Evolutionary conservation across 2,113 vertebrate species (phyloP), one percentile per base, ranked within the genome.

Genomic region (Pterophyllum scalare): DNA sequence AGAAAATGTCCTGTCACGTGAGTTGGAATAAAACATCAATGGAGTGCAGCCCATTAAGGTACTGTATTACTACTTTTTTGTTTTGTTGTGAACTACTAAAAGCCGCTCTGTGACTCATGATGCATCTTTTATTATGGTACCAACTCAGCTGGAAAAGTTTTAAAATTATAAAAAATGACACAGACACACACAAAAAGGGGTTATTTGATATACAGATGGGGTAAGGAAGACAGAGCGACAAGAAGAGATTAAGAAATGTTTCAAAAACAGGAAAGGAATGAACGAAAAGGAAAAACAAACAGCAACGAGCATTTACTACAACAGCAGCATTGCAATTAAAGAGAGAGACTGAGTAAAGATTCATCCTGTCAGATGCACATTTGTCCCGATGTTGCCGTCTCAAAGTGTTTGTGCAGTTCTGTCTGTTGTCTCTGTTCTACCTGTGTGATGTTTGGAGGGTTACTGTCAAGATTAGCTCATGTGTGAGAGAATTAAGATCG

Each of bases 381-480:
- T 65, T 62, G 79, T 81, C 58, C 4, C 60, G 24, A 58, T 61
- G 64, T 60, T 5, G 58, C 35, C 40, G 60, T 38, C 58, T 81
- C 31, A 38, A n/a, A 70, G 76, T 83, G 43, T 84, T 67, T 43
- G 67, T 79, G 22, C 61, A 58, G 31, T 17, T 78, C 26, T 76
- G 49, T 74, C 72, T 85, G 31, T 85, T 81, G 72, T 81, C 79
- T 85, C 61, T 80, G 84, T 77, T 75, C 19, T 17, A 13, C n/a
- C 3, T 12, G 13, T 83, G 75, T 59, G 60, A 77, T 75, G 84
- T 82, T 77, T 84, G 52, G 54, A 74, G 76, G 61, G 59, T 80
- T 78, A 49, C 38, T 81, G 78, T 89, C 82, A 35, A 80, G 78
- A 85, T 87, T 72, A 83, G 79, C 35, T 61, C 19, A 31, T 60